These are phyloP conservation scores for Drosophila aff. DNA, from an alignment of 1,140 invertebrate species.

Conservation along the genomic window DNA sequence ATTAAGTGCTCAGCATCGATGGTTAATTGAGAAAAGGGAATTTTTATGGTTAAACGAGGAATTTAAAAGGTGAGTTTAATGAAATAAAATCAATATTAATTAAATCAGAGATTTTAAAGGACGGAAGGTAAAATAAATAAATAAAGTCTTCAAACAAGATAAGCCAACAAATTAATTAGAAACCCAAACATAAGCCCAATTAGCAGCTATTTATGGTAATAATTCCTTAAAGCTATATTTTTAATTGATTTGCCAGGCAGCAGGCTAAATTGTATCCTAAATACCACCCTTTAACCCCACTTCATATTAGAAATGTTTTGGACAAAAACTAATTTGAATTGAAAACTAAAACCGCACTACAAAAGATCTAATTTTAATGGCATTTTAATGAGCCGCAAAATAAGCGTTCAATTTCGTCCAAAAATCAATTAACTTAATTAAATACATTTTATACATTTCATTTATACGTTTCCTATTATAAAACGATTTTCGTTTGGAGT, in stretches of 20 bases:
- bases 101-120: background rate
- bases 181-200: background rate
- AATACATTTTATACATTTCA: conserved; percentile 52
- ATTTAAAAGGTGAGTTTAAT: conserved; percentile 35
- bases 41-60: conserved; percentile 26
- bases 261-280: background rate
- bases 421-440: conserved; percentile 69
- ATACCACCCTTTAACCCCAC: conserved; percentile 8
- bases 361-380: conserved; percentile 61
- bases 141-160: background rate
- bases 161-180: background rate
- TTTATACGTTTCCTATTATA: conserved; percentile 48
- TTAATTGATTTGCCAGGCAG: conserved; percentile 20
- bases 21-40: conserved; percentile 32
- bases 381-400: conserved; percentile 77
- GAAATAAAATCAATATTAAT: background rate
- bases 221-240: conserved; percentile 8
- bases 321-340: conserved; percentile 24
- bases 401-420: conserved; percentile 63
- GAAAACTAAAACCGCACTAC: conserved; percentile 52
- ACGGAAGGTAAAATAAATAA: background rate
- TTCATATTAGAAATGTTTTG: background rate
- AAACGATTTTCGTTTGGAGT: conserved; percentile 50
- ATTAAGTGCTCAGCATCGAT: conserved; percentile 27
- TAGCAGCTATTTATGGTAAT: background rate